Evolutionary conservation across 2,888 invertebrate species (phyloP).

Genomic region (Diogma glabrata): DNA sequence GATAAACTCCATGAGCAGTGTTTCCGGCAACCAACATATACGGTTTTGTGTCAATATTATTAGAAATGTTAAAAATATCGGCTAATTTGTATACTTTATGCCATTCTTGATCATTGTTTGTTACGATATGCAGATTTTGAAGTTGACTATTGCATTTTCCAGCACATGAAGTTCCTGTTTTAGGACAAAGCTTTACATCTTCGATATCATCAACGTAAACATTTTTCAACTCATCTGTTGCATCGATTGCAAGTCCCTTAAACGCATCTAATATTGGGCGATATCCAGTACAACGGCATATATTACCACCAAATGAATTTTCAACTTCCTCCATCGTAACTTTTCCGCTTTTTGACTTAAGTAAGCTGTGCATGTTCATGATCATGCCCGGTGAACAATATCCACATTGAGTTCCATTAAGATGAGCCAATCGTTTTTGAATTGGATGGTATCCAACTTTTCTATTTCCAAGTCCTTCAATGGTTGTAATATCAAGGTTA

Average conservation of each 20-base stretch:
- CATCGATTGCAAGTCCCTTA: constrained; percentile 40
- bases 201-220: constrained; percentile 42
- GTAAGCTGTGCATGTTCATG: constrained; percentile 51
- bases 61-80: constrained; percentile 42
- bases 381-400: constrained; percentile 64
- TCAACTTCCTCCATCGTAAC: constrained; percentile 46
- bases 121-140: too few species aligned
- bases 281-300: constrained; percentile 1
- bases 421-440: constrained; percentile 44
- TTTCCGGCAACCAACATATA: constrained; percentile 57
- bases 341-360: constrained; percentile 34
- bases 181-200: constrained; percentile 31
- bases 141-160: too few species aligned
- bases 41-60: constrained; percentile 30
- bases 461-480: too few species aligned
- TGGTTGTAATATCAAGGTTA: too few species aligned
- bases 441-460: too few species aligned
- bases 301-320: constrained; percentile 50
- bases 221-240: too few species aligned
- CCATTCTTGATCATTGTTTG: constrained; percentile 48
- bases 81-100: constrained; percentile 39
- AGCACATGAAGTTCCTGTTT: constrained; percentile 23
- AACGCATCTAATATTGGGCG: constrained; percentile 34
- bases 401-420: constrained; percentile 56
- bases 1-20: constrained; percentile 49